Evolutionary conservation across 2,113 vertebrate genomes (phyloP).

Genomic region (Lepisosteus oculatus): DNA sequence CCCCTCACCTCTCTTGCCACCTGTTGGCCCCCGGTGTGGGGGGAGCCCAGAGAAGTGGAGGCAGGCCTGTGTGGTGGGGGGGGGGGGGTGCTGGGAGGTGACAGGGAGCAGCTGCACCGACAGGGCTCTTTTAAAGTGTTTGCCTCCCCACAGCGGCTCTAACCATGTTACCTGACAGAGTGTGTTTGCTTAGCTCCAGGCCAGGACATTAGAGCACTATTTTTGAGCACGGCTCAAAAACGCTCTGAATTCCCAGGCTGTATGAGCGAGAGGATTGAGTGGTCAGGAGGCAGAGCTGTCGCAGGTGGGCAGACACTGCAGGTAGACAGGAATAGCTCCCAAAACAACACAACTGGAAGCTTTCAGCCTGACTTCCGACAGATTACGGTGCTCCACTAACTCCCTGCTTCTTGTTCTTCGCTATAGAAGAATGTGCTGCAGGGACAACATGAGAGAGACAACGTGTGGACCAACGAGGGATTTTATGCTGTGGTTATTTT

Average conservation of each 20-base stretch:
- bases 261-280: too few relatives aligned
- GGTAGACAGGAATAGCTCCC: background rate
- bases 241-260: too few relatives aligned
- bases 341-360: too few relatives aligned
- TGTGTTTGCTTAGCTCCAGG: constrained; percentile 2
- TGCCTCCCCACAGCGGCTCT: constrained; percentile 20
- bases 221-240: too few relatives aligned
- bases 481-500: constrained; percentile 87
- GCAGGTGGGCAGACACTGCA: constrained; percentile 15
- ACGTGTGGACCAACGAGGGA: constrained; percentile 85
- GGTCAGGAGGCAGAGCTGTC: background rate
- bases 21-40: background rate
- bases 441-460: constrained; percentile 80
- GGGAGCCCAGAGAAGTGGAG: constrained; percentile 1
- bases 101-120: constrained; percentile 19
- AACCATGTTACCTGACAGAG: constrained; percentile 27
- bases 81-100: constrained; percentile 15
- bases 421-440: constrained; percentile 89
- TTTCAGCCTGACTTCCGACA: background rate
- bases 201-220: too few relatives aligned
- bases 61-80: constrained; percentile 4
- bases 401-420: constrained; percentile 44
- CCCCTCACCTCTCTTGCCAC: background rate
- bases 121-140: constrained; percentile 19
- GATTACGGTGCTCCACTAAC: constrained; percentile 22